phyloP scores from a whole-genome alignment of 2,797 vertebrate genomes.

The Streptopelia turtur region DNA sequence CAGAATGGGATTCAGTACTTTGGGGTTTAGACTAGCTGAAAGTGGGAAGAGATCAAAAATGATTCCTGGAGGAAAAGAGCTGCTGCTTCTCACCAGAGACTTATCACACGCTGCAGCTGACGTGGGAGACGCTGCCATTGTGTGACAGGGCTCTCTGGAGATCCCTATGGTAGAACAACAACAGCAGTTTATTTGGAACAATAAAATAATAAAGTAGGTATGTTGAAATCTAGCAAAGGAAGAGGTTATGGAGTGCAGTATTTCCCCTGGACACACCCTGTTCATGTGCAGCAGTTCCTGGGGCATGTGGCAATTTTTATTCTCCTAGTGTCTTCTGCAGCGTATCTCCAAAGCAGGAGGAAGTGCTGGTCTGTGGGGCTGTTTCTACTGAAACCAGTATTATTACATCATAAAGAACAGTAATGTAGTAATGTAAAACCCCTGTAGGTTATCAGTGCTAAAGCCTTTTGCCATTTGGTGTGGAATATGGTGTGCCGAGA shows the following conservation, averaged over 20 bases:
- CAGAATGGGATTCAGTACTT: neutral
- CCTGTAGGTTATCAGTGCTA: slow-evolving; percentile 26
- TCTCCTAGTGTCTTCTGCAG: slow-evolving; percentile 25
- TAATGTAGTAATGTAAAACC: slow-evolving; percentile 26
- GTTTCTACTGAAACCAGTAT: slow-evolving; percentile 65
- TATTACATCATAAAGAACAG: slow-evolving; percentile 63
- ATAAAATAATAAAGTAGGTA: neutral
- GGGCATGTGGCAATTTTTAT: neutral
- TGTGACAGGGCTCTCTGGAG: neutral
- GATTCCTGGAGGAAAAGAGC: slow-evolving; percentile 1
- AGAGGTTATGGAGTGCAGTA: neutral
- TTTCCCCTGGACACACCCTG: neutral
- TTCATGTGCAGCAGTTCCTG: neutral
- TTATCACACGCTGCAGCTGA: neutral
- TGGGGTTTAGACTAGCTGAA: neutral
- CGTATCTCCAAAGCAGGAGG: slow-evolving; percentile 9
- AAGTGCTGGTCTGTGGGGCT: slow-evolving; percentile 35
- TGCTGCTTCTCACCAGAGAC: neutral
- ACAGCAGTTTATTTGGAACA: neutral
- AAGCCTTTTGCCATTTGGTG: neutral
- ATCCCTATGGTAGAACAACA: neutral
- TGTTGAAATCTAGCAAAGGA: neutral
- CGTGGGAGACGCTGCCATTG: neutral
- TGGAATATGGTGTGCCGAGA: neutral
- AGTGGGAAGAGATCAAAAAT: slow-evolving; percentile 30